These are phyloP conservation scores for Helicoverpa assulta DNA, from an alignment of 2,888 invertebrate genomes.

Conservation along the genomic window DNA sequence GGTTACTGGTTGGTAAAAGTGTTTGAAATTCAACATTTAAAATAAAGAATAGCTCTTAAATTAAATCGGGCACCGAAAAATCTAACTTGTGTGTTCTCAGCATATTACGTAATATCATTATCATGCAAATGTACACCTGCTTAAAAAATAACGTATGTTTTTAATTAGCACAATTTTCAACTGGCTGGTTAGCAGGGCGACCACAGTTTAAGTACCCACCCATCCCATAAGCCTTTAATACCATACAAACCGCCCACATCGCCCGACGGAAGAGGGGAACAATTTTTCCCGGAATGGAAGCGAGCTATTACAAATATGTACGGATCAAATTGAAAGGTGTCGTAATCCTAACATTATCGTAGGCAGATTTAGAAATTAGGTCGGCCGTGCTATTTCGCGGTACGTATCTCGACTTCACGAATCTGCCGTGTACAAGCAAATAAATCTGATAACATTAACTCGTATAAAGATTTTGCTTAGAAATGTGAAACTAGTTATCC, in stretches of 20 bases:
- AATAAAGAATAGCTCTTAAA: no score
- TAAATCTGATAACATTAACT: slow-evolving; percentile 60
- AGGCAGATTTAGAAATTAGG: slow-evolving; percentile 70
- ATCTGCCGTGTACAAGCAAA: slow-evolving; percentile 54
- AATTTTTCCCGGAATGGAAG: slow-evolving; percentile 32
- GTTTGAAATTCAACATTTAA: background rate
- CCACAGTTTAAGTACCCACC: slow-evolving; percentile 34
- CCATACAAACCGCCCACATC: slow-evolving; percentile 3
- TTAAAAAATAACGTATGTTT: slow-evolving; percentile 6
- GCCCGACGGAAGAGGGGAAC: slow-evolving; percentile 13
- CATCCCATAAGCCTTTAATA: slow-evolving; percentile 25
- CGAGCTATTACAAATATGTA: slow-evolving; percentile 46
- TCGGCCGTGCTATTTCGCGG: slow-evolving; percentile 65
- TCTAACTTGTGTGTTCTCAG: no score
- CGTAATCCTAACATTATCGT: slow-evolving; percentile 57
- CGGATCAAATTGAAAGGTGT: slow-evolving; percentile 67
- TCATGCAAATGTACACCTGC: slow-evolving; percentile 3
- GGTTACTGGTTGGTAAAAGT: background rate
- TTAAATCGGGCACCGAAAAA: no score
- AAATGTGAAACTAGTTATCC: slow-evolving; percentile 44
- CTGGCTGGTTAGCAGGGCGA: slow-evolving; percentile 7
- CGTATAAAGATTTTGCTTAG: slow-evolving; percentile 37
- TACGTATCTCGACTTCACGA: slow-evolving; percentile 47
- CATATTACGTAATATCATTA: no score
- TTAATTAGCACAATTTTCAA: slow-evolving; percentile 20